phyloP scores from a whole-genome alignment of 2,888 invertebrate species.

The Pteria penguin region DNA sequence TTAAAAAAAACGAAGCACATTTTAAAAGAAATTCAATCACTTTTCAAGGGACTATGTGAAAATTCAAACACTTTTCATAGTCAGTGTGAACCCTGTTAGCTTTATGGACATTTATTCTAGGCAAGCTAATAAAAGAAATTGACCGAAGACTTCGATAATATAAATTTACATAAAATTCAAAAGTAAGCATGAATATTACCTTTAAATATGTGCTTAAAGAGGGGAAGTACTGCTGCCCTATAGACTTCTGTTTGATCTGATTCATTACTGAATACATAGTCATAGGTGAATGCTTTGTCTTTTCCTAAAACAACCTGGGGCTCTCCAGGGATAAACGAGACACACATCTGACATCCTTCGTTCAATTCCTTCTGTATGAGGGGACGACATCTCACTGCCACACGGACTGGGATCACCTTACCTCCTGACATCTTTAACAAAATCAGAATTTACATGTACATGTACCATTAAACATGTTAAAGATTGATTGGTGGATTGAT shows the following conservation, averaged over 20 bases:
- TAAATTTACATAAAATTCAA: neutral
- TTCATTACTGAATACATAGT: conserved; percentile 88
- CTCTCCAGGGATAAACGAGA: conserved; percentile 83
- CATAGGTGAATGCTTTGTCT: conserved; percentile 89
- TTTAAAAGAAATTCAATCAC: too few relatives aligned
- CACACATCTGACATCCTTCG: conserved; percentile 86
- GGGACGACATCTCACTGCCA: conserved; percentile 91
- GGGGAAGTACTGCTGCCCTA: conserved; percentile 85
- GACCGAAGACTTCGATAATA: too few relatives aligned
- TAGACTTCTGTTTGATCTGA: conserved; percentile 88
- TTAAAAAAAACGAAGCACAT: too few relatives aligned
- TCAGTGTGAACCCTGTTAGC: too few relatives aligned
- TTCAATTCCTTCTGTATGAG: conserved; percentile 87
- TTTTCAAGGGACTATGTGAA: too few relatives aligned
- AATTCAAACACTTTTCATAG: too few relatives aligned
- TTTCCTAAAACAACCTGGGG: conserved; percentile 83
- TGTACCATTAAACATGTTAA: too few relatives aligned
- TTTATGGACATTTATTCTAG: too few relatives aligned
- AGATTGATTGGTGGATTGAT: too few relatives aligned
- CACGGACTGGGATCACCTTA: conserved; percentile 83
- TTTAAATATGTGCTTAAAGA: conserved; percentile 89
- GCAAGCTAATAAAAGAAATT: too few relatives aligned
- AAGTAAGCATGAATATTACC: conserved; percentile 83
- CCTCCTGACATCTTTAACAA: conserved; percentile 40
- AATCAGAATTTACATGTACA: too few relatives aligned